Evolutionary conservation across 2,888 invertebrate species (phyloP).

Genomic region (Drosophila mayaguana): DNA sequence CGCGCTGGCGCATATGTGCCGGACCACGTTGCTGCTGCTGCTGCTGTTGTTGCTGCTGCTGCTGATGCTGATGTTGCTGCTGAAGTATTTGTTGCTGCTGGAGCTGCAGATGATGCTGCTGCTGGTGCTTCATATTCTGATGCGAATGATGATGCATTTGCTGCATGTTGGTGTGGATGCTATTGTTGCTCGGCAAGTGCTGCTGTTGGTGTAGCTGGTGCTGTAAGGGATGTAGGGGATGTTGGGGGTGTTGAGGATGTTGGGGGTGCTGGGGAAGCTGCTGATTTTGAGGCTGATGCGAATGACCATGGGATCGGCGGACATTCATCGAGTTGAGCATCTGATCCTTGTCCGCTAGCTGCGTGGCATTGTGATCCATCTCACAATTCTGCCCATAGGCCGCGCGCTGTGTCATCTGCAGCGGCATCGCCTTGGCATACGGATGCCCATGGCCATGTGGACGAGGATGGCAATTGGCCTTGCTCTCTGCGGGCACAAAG

Average conservation of each 20-base stretch:
- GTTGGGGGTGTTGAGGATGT: slow-evolving; percentile 8
- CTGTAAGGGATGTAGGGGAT: slow-evolving; percentile 48
- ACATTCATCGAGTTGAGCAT: slow-evolving; percentile 17
- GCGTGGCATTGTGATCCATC: slow-evolving; percentile 26
- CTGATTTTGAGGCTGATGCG: slow-evolving; percentile 16
- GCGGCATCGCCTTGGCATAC: slow-evolving; percentile 30
- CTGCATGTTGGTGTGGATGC: slow-evolving; percentile 25
- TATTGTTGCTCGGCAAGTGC: slow-evolving; percentile 19
- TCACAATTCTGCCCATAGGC: slow-evolving; percentile 29
- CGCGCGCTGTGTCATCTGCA: slow-evolving; percentile 48
- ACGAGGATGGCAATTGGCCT: slow-evolving; percentile 24
- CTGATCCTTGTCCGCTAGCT: slow-evolving; percentile 59
- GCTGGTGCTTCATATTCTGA: slow-evolving; percentile 21
- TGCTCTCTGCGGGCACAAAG: slow-evolving; percentile 39
- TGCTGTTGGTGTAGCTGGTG: slow-evolving; percentile 71
- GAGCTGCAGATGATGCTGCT: slow-evolving; percentile 16
- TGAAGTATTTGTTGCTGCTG: slow-evolving; percentile 2
- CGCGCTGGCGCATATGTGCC: slow-evolving; percentile 24
- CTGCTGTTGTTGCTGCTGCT: slow-evolving; percentile 8
- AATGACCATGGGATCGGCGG: slow-evolving; percentile 31
- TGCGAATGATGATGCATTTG: slow-evolving; percentile 17
- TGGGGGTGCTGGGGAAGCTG: slow-evolving; percentile 7
- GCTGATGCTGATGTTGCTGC: slow-evolving; percentile 9
- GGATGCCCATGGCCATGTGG: slow-evolving; percentile 28
- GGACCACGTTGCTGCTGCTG: slow-evolving; percentile 3